Base-by-base conservation (phyloP, 2,888 invertebrate species). In the Diploptera punctata region DNA sequence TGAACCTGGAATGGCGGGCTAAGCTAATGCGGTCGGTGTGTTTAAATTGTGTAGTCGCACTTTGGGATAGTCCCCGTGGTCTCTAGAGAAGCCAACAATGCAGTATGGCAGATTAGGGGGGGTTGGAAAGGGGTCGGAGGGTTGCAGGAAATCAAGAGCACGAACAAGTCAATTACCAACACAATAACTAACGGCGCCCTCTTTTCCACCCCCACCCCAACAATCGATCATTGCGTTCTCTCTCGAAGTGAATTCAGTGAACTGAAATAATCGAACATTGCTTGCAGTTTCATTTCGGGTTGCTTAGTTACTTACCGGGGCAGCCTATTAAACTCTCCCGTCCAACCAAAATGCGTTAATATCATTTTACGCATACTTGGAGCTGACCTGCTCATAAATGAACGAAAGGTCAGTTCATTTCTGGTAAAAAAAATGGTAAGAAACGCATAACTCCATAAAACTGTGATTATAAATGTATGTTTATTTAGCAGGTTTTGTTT, bases 111-210 rank as follows among this genome's bases (percentile, higher is more conserved):
- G 49, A 19, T 52, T 52, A 10, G 26, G 3, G 7, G n/a, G 54
- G 52, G 21, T 7, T n/a, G n/a, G n/a, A n/a, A n/a, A n/a, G n/a
- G n/a, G n/a, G n/a, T n/a, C n/a, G n/a, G n/a, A n/a, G 13, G 54
- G 54, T 16, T 13, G 13, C 21, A 21, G 44, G 65, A 44, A 44
- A 43, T 65, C 43, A 60, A 60, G 60, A 29, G 60, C 31, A 65
- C 43, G 62, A 65, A 65, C 43, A 65, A 65, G 65, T 65, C 65
- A 44, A 65, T 65, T 65, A 43, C 65, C 43, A 65, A 65, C 43
- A 43, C 65, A 44, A 65, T 65, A 65, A 65, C 26, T 65, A 44
- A 65, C 44, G 21, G 24, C 43, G 33, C 33, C 7, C 21, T 21
- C 44, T 33, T 44, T 13, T 26, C 2, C 9, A 1, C 0, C 43